These are phyloP conservation scores for Gari tellinella DNA, from an alignment of 2,888 invertebrate genomes.

Conservation along the genomic window DNA sequence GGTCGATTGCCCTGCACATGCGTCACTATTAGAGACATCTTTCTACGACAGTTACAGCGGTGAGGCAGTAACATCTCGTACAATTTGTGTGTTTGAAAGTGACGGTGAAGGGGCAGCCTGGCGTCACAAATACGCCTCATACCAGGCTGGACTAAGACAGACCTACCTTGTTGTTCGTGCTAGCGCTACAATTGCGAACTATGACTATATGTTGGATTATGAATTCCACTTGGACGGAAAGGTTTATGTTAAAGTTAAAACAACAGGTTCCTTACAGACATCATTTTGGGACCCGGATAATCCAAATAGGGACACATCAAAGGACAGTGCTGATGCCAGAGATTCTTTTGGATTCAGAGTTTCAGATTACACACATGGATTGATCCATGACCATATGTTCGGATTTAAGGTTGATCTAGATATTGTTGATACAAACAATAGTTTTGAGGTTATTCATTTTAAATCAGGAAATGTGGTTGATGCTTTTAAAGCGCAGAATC, in stretches of 20 bases:
- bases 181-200: conserved; percentile 16
- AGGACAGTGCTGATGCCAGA: conserved; percentile 13
- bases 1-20: conserved; percentile 68
- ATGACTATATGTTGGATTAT: conserved; percentile 65
- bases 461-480: conserved; percentile 12
- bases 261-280: conserved; percentile 55
- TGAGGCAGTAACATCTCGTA: background rate
- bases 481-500: conserved; percentile 7
- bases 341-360: conserved; percentile 14
- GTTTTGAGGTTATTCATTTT: conserved; percentile 19
- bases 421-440: conserved; percentile 42
- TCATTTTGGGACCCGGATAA: conserved; percentile 54
- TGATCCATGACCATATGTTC: conserved; percentile 22
- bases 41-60: conserved; percentile 5
- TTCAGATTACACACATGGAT: conserved; percentile 7
- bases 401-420: conserved; percentile 30
- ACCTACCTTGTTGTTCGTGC: conserved; percentile 7
- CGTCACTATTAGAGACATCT: conserved; percentile 52
- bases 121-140: conserved; percentile 17
- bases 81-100: conserved; percentile 58
- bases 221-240: conserved; percentile 58
- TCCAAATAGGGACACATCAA: conserved; percentile 15
- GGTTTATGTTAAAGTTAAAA: conserved; percentile 41
- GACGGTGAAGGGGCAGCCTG: conserved; percentile 56
- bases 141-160: conserved; percentile 4